Evolutionary conservation across 2,113 vertebrate species (phyloP).

Genomic region (Tauraco erythrolophus): DNA sequence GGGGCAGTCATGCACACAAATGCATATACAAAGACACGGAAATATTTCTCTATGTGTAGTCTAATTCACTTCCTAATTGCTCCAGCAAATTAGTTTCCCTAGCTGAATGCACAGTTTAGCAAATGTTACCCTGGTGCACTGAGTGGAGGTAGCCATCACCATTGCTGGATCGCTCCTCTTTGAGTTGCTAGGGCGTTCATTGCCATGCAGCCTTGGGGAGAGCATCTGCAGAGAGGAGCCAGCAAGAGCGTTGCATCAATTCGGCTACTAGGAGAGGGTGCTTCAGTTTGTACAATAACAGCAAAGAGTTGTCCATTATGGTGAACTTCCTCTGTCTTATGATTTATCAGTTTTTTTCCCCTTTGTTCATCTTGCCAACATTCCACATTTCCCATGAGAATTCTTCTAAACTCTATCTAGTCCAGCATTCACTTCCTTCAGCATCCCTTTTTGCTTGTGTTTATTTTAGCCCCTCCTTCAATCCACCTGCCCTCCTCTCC

Average conservation of each 20-base stretch:
- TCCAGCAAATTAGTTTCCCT: slow-evolving; percentile 11
- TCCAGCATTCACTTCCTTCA: neutral
- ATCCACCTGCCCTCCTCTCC: neutral
- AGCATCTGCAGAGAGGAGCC: neutral
- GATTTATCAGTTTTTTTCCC: neutral
- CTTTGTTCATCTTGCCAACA: neutral
- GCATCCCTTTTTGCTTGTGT: neutral
- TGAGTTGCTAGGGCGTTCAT: neutral
- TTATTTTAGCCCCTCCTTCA: neutral
- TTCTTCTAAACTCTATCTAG: neutral
- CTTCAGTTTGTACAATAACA: neutral
- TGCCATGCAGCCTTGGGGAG: neutral
- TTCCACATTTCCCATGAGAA: neutral
- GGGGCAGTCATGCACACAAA: slow-evolving; percentile 50
- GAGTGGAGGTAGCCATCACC: neutral
- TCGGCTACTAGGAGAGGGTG: neutral
- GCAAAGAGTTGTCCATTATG: neutral
- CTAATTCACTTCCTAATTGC: slow-evolving; percentile 59
- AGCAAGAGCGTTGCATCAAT: neutral
- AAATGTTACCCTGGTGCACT: neutral
- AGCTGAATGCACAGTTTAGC: neutral
- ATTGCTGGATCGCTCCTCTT: neutral
- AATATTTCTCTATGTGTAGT: neutral
- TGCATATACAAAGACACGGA: slow-evolving; percentile 42
- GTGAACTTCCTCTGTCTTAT: neutral